Base-by-base conservation (phyloP, 1,140 invertebrate species). In the Sweltsa coloradensis region DNA sequence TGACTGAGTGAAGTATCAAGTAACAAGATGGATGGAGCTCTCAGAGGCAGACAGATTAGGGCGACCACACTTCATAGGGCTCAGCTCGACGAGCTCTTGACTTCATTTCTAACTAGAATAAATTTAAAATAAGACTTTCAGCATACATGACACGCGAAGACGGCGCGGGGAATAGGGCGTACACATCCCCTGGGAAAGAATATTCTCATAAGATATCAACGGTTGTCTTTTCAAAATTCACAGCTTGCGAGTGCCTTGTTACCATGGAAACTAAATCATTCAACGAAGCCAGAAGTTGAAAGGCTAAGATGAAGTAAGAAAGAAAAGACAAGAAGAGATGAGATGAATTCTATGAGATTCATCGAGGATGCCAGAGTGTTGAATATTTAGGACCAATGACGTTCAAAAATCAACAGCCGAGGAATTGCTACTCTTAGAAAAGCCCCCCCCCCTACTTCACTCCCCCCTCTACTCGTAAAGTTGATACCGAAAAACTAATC, bases 221-320 rank as follows among this genome's bases (percentile, higher is more conserved):
- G 13, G 7, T 21, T 47, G 45, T 47, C 45, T 47, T 7, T n/a
- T 47, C 34, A 41, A 41, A 47, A 47, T 47, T 47, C 45, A 47
- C 45, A 41, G 45, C 21, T 40, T 47, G 34, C 24, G 45, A 41
- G 16, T 27, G 34, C 24, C 45, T 18, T 47, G 45, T 47, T 47
- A 47, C 45, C 31, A 41, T 47, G 37, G 36, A 39, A 31, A 47
- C 45, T 47, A 47, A 40, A 47, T 47, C 45, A 47, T 40, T 47
- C 45, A 40, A 41, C 31, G 34, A 39, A 23, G n/a, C n/a, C n/a
- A n/a, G n/a, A n/a, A n/a, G n/a, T n/a, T n/a, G n/a, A n/a, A n/a
- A n/a, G n/a, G n/a, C n/a, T n/a, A n/a, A n/a, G n/a, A n/a, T n/a
- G n/a, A n/a, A 31, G 29, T n/a, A n/a, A 31, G 29, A 34, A 34